A percentile compares a stretch with the other conserved stretches of the same genome.
phyloP scores from a whole-genome alignment of 2,113 vertebrate genomes.

The Phocoena phocoena region DNA sequence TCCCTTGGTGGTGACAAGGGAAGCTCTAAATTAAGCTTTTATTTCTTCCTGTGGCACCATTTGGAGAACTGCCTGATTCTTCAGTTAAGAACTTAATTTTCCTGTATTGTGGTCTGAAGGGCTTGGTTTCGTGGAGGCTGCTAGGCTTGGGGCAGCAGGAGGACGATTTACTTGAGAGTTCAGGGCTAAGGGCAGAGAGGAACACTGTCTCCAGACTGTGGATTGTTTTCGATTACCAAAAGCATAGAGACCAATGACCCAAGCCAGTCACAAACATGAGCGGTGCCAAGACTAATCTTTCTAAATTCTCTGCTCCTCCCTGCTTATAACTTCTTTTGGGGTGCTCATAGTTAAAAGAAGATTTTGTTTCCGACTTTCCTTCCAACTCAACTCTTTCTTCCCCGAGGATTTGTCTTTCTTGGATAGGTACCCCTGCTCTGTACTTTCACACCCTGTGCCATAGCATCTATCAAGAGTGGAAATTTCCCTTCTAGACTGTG shows the following conservation, averaged over 20 bases:
- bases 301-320: neutral
- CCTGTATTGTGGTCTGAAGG: neutral
- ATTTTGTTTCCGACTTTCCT: conserved; percentile 28
- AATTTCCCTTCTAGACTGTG: neutral
- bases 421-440: neutral
- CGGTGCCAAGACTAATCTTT: neutral
- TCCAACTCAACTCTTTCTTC: neutral
- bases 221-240: neutral
- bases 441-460: neutral
- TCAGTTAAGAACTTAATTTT: neutral
- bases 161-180: neutral
- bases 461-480: neutral
- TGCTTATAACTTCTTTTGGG: neutral
- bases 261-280: neutral
- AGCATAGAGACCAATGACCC: neutral
- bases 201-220: neutral
- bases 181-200: neutral
- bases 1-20: neutral
- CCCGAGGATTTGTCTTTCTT: neutral
- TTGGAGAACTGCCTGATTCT: neutral
- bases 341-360: neutral
- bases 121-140: neutral
- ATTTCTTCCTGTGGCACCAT: neutral
- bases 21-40: neutral
- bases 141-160: neutral